Evolutionary conservation across 2,888 invertebrate species (phyloP).

Genomic region (Micropterix aruncella): DNA sequence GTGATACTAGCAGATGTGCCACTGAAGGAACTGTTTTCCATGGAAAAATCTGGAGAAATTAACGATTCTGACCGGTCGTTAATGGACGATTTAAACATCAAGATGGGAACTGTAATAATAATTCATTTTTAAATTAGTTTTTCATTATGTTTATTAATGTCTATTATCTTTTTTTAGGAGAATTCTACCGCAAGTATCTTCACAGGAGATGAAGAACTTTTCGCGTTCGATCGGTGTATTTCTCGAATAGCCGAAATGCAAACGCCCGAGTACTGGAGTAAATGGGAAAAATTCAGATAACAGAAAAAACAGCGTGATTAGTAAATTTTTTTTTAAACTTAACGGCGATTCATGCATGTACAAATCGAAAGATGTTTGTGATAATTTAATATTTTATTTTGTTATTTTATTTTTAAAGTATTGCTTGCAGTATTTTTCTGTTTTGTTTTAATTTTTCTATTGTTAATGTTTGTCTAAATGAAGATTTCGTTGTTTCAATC

Average conservation of each 20-base stretch:
- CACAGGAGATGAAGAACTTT: constrained; percentile 95
- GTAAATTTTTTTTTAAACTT: no score
- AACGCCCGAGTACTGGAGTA: constrained; percentile 84
- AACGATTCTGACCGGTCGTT: constrained; percentile 71
- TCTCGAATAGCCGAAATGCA: constrained; percentile 96
- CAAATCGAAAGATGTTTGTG: no score
- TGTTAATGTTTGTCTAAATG: not conserved
- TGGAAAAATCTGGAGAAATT: constrained; percentile 35
- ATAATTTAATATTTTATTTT: not conserved
- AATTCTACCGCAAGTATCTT: constrained; percentile 80
- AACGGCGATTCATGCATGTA: no score
- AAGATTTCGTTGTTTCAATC: no score
- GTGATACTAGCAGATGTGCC: constrained; percentile 74
- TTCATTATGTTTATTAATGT: constrained; percentile 3
- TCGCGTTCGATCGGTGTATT: constrained; percentile 89
- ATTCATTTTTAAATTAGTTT: constrained; percentile 3
- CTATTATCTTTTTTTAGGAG: constrained; percentile 33
- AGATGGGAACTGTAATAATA: constrained; percentile 50
- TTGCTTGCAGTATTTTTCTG: not conserved
- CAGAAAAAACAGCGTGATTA: no score
- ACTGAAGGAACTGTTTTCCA: constrained; percentile 58
- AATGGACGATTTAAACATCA: constrained; percentile 91
- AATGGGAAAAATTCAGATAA: constrained; percentile 46
- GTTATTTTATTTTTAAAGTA: not conserved
- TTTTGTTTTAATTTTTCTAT: not conserved